These are phyloP conservation scores for Sceliomorpha sp. DNA, from an alignment of 2,888 invertebrate genomes.

Conservation along the genomic window DNA sequence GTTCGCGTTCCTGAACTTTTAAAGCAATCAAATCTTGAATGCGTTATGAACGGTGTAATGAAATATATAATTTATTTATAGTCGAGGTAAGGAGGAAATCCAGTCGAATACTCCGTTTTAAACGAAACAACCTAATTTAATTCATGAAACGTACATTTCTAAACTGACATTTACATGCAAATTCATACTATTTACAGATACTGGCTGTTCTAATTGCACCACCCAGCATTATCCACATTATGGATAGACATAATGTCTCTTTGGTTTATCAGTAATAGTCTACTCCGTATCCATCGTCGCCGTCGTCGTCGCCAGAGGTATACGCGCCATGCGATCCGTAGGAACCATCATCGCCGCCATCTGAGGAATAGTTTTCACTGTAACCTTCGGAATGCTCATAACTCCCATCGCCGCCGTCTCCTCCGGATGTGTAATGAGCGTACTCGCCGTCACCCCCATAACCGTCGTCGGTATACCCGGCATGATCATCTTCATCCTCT, in stretches of 20 bases:
- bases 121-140: no score
- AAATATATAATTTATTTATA: no score
- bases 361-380: slow-evolving; percentile 64
- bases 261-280: slow-evolving; percentile 46
- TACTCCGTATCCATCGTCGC: slow-evolving; percentile 34
- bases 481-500: slow-evolving; percentile 60
- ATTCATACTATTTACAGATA: slow-evolving; percentile 25
- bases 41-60: no score
- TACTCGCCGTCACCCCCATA: slow-evolving; percentile 58
- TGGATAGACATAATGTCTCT: slow-evolving; percentile 17
- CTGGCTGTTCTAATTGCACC: slow-evolving; percentile 13
- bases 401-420: slow-evolving; percentile 61
- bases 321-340: slow-evolving; percentile 57
- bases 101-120: no score
- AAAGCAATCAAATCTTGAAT: no score
- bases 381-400: slow-evolving; percentile 64
- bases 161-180: no score
- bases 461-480: slow-evolving; percentile 54
- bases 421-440: slow-evolving; percentile 54
- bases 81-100: no score
- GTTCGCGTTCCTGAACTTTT: no score
- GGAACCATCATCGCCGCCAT: slow-evolving; percentile 59
- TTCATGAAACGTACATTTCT: no score
- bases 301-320: slow-evolving; percentile 37
- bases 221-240: slow-evolving; percentile 1